Evolutionary conservation across 2,888 invertebrate genomes (phyloP).

Genomic region (Margaritifera margaritifera): DNA sequence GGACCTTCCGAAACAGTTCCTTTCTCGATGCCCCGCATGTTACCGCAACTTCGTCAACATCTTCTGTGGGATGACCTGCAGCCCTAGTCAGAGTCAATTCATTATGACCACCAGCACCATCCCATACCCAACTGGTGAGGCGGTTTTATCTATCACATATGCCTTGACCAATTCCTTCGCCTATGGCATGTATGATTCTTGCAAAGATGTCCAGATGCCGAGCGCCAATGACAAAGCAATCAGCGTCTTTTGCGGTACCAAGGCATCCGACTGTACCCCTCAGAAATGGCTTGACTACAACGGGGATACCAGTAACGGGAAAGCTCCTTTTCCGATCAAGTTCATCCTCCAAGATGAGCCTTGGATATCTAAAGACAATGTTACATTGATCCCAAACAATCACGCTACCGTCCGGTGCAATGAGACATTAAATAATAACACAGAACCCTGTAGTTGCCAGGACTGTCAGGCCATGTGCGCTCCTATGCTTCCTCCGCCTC

Average conservation of each 20-base stretch:
- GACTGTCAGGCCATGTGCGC: constrained; percentile 80
- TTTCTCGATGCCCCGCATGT: constrained; percentile 91
- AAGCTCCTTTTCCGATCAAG: constrained; percentile 69
- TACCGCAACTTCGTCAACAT: constrained; percentile 86
- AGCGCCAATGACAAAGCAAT: constrained; percentile 83
- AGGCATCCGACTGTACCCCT: constrained; percentile 81
- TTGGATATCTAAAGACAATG: constrained; percentile 9
- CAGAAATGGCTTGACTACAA: constrained; percentile 75
- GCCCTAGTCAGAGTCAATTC: constrained; percentile 83
- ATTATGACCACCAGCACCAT: constrained; percentile 76
- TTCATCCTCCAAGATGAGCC: constrained; percentile 64
- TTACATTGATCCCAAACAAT: constrained; percentile 55
- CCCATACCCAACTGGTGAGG: constrained; percentile 4
- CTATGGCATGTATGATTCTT: constrained; percentile 84
- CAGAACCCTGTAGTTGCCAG: constrained; percentile 89
- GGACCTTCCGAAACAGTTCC: constrained; percentile 79
- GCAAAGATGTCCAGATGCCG: constrained; percentile 87
- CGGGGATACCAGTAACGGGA: constrained; percentile 68
- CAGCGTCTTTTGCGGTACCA: constrained; percentile 87
- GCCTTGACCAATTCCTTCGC: constrained; percentile 83
- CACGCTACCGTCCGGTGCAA: constrained; percentile 55
- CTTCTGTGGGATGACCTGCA: constrained; percentile 89
- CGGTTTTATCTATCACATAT: constrained; percentile 77
- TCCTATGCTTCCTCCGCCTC: constrained; percentile 77
- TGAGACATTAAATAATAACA: constrained; percentile 70